Percentiles rank a stretch among this genome's conserved stretches.
phyloP scores from a whole-genome alignment of 2,888 invertebrate genomes.

The Arctia plantaginis region DNA sequence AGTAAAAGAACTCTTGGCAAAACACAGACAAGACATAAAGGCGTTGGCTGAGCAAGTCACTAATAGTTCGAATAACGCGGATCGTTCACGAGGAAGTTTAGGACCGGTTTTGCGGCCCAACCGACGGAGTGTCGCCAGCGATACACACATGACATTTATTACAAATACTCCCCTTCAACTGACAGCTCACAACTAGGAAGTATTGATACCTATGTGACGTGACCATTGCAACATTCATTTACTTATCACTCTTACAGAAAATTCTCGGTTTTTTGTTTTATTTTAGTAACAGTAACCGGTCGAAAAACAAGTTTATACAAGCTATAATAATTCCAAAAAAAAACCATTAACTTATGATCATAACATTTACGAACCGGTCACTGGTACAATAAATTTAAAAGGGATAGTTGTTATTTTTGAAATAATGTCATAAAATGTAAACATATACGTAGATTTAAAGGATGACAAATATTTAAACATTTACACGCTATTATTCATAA shows the following conservation, averaged over 20 bases:
- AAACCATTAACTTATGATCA: slow-evolving; percentile 38
- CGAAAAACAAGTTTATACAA: slow-evolving; percentile 39
- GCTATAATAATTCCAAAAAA: slow-evolving; percentile 44
- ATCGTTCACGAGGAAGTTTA: slow-evolving; percentile 75
- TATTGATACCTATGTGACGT: slow-evolving; percentile 64
- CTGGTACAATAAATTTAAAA: slow-evolving; percentile 25
- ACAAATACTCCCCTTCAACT: slow-evolving; percentile 70
- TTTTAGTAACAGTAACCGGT: slow-evolving; percentile 40
- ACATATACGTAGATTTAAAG: background rate
- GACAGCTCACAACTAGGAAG: slow-evolving; percentile 71
- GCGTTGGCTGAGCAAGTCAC: slow-evolving; percentile 53
- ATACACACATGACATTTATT: slow-evolving; percentile 76
- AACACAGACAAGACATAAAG: slow-evolving; percentile 46
- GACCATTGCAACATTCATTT: slow-evolving; percentile 61
- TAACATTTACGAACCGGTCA: slow-evolving; percentile 26
- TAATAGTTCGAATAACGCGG: slow-evolving; percentile 75
- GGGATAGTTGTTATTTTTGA: background rate
- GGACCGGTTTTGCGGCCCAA: slow-evolving; percentile 71
- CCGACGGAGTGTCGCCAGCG: slow-evolving; percentile 69
- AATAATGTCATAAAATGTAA: background rate
- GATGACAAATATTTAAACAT: background rate
- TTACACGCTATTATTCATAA: background rate
- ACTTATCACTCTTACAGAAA: slow-evolving; percentile 56
- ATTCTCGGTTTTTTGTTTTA: slow-evolving; percentile 53
- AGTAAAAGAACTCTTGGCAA: slow-evolving; percentile 41